phyloP scores from a whole-genome alignment of 2,113 vertebrate species.

The Euleptes europaea region DNA sequence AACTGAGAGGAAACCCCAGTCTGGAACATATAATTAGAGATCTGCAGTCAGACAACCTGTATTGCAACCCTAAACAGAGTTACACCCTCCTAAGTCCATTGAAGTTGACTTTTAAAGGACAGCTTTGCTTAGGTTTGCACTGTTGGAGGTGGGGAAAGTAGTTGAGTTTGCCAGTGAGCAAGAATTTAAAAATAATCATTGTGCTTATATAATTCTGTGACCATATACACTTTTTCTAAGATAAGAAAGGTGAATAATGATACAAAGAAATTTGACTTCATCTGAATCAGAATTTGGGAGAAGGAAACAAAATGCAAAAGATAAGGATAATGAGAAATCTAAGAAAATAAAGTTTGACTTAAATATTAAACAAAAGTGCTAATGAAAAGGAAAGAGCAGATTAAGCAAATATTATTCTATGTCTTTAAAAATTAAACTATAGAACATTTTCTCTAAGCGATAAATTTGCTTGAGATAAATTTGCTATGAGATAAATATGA shows the following conservation, averaged over 20 bases:
- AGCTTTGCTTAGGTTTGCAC: too few species aligned
- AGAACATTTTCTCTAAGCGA: too few species aligned
- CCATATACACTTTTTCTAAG: background rate
- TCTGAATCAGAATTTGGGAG: constrained; percentile 16
- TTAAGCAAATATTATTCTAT: background rate
- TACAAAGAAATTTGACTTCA: background rate
- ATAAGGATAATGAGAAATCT: background rate
- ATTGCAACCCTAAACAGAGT: too few species aligned
- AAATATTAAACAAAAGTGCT: background rate
- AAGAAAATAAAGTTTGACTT: background rate
- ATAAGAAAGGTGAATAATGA: background rate
- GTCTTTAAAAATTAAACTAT: constrained; percentile 3
- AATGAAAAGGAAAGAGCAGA: background rate
- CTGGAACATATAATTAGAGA: background rate
- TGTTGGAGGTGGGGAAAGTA: background rate
- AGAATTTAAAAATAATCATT: background rate
- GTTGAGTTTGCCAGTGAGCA: background rate
- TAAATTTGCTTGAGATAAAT: too few species aligned
- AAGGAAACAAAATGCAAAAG: constrained; percentile 15
- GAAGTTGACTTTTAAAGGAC: too few species aligned
- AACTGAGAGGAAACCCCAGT: background rate
- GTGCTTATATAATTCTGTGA: background rate
- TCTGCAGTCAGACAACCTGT: background rate
- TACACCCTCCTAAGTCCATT: too few species aligned
- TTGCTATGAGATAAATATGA: too few species aligned